Evolutionary conservation across 2,113 vertebrate species (phyloP), one percentile per base, ranked within the genome.

Genomic region (Varanus salvator): DNA sequence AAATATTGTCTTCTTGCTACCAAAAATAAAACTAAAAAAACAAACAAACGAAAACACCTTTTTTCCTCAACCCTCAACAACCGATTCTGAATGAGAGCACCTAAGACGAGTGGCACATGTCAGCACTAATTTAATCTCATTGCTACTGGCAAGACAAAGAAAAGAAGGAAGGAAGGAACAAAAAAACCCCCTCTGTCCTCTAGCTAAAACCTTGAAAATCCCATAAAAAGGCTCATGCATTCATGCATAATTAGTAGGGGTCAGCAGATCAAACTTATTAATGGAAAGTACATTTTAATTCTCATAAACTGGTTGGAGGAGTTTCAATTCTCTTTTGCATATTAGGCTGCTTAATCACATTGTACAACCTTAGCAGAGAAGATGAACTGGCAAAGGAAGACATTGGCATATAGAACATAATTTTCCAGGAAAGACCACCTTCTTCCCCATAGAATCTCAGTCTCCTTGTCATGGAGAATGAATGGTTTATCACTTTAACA

Each of bases 141-240:
- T 74, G 8, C n/a, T 34, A 0, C 21, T 15, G 38, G 11, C 27
- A 34, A 64, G 60, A 66, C 57, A 54, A n/a, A 9, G 25, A 80
- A 38, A 11, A 6, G n/a, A 27, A 14, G 68, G 11, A 19, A 64
- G 14, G 11, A 9, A 29, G 48, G 66, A 27, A 5, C 21, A 21
- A 9, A 72, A 21, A 25, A 12, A 27, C 0, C 15, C 86, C 5
- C 14, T 19, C 85, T 6, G 44, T 76, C 31, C n/a, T 90, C 48
- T 78, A 90, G n/a, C 50, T 89, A 44, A 85, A 88, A 85, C 81
- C 85, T 34, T 60, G 54, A 90, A 93, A 92, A 87, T 60, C 19
- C 54, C 87, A 86, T 85, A 60, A 86, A 89, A 66, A 3, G 50
- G 50, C 57, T 75, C 31, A 80, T 0, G 27, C 83, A 25, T 66